Conservation (phyloP, 1,140 invertebrate species). For the Hyles vespertilio region DNA sequence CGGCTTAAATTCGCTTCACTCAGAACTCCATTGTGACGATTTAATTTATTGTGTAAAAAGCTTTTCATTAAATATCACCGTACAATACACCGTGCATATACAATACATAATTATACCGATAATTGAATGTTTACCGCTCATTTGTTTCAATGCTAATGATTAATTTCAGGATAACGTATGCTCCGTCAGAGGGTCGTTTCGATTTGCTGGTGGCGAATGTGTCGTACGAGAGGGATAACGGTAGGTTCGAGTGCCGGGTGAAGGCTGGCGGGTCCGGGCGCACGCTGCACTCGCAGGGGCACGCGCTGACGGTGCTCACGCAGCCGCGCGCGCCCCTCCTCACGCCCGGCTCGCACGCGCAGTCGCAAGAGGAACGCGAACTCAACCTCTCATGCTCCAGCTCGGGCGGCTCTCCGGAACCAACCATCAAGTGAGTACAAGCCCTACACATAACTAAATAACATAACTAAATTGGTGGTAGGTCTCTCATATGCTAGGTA, state of each 20-base stretch:
- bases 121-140: too few species aligned
- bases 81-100: too few species aligned
- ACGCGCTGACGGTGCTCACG: slow-evolving; percentile 90
- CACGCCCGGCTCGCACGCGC: slow-evolving; percentile 80
- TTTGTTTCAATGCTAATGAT: not conserved
- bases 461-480: too few species aligned
- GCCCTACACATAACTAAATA: not conserved
- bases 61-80: too few species aligned
- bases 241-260: slow-evolving; percentile 92
- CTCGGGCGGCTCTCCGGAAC: slow-evolving; percentile 91
- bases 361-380: slow-evolving; percentile 86
- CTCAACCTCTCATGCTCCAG: slow-evolving; percentile 89
- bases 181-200: slow-evolving; percentile 87
- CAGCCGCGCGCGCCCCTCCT: slow-evolving; percentile 87
- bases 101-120: too few species aligned
- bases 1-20: too few species aligned
- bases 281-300: slow-evolving; percentile 88
- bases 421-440: slow-evolving; percentile 82
- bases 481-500: too few species aligned
- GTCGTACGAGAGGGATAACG: slow-evolving; percentile 93
- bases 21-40: too few species aligned
- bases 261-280: slow-evolving; percentile 89
- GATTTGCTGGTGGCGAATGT: slow-evolving; percentile 91
- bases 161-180: slow-evolving; percentile 81
- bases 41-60: too few species aligned